A percentile compares a stretch with the other conserved stretches of the same genome.
phyloP scores from a whole-genome alignment of 2,888 invertebrate genomes.

The Achlya flavicornis region DNA sequence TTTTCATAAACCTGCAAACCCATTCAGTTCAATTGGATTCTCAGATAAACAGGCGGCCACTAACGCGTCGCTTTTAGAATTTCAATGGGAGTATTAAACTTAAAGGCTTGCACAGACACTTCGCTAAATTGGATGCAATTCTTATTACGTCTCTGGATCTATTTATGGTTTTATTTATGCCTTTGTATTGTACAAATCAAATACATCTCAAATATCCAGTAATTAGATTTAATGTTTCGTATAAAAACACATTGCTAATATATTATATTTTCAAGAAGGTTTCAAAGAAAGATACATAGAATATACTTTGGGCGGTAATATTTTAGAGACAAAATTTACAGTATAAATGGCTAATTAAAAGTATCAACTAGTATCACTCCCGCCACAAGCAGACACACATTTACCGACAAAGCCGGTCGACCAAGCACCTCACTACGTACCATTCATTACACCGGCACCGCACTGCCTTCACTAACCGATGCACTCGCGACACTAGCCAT shows the following conservation, averaged over 20 bases:
- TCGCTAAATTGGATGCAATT: neutral
- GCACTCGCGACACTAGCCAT: conserved; percentile 68
- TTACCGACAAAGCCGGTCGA: conserved; percentile 77
- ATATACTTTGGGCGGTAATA: neutral
- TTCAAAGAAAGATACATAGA: no score
- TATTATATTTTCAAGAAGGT: no score
- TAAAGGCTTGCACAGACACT: neutral
- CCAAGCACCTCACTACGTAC: conserved; percentile 71
- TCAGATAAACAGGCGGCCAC: neutral
- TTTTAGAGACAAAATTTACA: neutral
- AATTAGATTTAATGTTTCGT: no score
- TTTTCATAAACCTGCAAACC: neutral
- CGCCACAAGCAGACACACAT: conserved; percentile 69
- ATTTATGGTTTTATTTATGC: neutral
- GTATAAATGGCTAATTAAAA: conserved; percentile 47
- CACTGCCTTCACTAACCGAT: conserved; percentile 60
- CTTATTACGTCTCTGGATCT: neutral
- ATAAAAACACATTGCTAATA: no score
- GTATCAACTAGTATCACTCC: conserved; percentile 61
- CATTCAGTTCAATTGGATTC: neutral
- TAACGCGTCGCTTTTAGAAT: neutral
- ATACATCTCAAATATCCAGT: no score
- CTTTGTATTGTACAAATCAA: neutral
- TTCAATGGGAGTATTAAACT: neutral
- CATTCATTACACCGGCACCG: conserved; percentile 77